Base-by-base conservation (phyloP, 2,888 invertebrate genomes). In the Macrophya alboannulata region DNA sequence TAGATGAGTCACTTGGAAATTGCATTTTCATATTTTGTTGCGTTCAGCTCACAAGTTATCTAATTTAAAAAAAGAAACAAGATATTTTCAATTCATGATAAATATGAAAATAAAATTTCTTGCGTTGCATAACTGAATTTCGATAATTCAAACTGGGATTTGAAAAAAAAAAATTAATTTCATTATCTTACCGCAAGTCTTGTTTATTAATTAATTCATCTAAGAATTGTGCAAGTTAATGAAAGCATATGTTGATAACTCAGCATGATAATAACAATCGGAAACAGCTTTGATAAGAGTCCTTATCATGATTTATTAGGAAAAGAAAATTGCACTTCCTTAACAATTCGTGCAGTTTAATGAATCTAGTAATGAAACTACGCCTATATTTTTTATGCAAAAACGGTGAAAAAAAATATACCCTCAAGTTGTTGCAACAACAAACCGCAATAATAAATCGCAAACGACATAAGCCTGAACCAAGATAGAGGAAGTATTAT, bases 401-500 rank as follows among this genome's bases (percentile, higher is more conserved):
- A 45, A 45, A 74, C 10, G 15, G 12, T 15, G 62, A 9, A 10
- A 0, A 25, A 8, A 45, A 74, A 8, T 55, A 15, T 77, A 37
- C 5, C 31, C 55, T 31, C 8, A 77, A 37, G 17, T 51, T 51
- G 37, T 48, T 43, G 21, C 40, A 81, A 25, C 37, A 62, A 62
- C n/a, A 43, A 62, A 21, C 45, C 2, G 31, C 25, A 76, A 25
- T 21, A 65, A 65, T 65, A 37, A 37, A 37, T 25, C 4, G 10
- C 68, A 48, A 76, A 77, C 10, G 43, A n/a, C 21, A 81, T 62
- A 62, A 81, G 40, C 62, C 62, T 43, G 40, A 68, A 48, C 45
- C 65, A 71, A 83, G 68, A n/a, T 83, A 71, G 83, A 51, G 83
- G 81, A 43, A 81, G 48, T 83, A 83, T 83, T 83, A 83, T 83